phyloP scores from a whole-genome alignment of 2,888 invertebrate species.

The Metallyticus violacea region DNA sequence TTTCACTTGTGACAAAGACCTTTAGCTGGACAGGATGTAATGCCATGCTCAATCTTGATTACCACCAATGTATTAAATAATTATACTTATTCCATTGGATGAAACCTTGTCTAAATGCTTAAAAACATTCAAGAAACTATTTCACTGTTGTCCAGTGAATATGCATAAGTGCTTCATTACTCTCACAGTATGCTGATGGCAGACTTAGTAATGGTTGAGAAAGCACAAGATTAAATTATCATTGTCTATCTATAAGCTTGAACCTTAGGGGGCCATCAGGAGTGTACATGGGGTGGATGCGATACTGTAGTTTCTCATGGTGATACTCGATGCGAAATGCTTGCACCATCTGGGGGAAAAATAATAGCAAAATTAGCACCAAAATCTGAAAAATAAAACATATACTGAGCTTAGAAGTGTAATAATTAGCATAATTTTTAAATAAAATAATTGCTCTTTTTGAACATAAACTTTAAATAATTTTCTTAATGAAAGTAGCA shows the following conservation, averaged over 20 bases:
- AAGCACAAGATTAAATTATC: not conserved
- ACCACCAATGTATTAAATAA: not conserved
- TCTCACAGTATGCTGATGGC: not conserved
- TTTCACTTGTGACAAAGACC: not conserved
- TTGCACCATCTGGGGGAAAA: conserved; percentile 56
- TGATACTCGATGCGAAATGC: conserved; percentile 63
- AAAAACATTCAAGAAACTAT: too few relatives aligned
- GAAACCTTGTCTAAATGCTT: not conserved
- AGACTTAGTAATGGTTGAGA: not conserved
- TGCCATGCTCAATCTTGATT: not conserved
- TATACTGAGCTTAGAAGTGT: too few relatives aligned
- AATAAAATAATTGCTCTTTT: too few relatives aligned
- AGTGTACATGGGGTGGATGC: conserved; percentile 67
- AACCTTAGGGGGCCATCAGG: conserved; percentile 65
- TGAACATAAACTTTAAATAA: too few relatives aligned
- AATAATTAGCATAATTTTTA: too few relatives aligned
- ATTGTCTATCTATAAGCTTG: conserved; percentile 53
- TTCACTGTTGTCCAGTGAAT: not conserved
- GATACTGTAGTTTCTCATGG: conserved; percentile 60
- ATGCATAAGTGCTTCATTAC: not conserved
- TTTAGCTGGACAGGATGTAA: too few relatives aligned
- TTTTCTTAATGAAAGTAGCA: too few relatives aligned
- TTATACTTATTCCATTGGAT: not conserved
- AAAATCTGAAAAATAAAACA: too few relatives aligned
- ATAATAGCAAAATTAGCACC: too few relatives aligned